A percentile compares a stretch with the other conserved stretches of the same genome.
Conservation (phyloP, 1,140 invertebrate species). For the Rhyacophila brunnea region DNA sequence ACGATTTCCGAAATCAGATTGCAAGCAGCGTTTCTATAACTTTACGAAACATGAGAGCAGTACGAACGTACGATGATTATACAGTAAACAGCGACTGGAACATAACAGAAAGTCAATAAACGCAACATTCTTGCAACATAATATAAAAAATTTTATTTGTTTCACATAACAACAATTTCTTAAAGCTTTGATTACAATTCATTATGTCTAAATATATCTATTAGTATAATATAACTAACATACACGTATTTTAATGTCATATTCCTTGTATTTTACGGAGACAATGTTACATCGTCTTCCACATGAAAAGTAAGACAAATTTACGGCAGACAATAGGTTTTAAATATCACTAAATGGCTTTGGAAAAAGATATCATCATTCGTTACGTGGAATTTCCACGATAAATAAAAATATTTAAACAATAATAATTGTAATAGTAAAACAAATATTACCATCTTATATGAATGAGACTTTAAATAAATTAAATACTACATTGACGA, state of each 20-base stretch:
- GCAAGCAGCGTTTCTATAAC: too few relatives aligned
- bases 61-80: too few relatives aligned
- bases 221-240: not conserved
- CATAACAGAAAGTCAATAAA: too few relatives aligned
- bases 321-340: not conserved
- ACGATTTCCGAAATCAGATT: too few relatives aligned
- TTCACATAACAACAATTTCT: conserved; percentile 25
- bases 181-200: conserved; percentile 27
- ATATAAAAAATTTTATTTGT: conserved; percentile 1
- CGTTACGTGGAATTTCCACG: too few relatives aligned
- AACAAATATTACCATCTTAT: not conserved
- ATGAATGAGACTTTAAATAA: not conserved
- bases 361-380: not conserved
- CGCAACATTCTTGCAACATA: too few relatives aligned
- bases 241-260: conserved; percentile 6
- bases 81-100: too few relatives aligned
- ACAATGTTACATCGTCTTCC: not conserved
- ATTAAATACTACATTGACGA: not conserved
- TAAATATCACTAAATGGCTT: too few relatives aligned
- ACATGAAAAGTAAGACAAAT: not conserved
- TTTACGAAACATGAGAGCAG: too few relatives aligned
- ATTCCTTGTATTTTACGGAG: conserved; percentile 14
- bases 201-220: conserved; percentile 13
- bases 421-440: not conserved
- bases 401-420: not conserved